These are phyloP conservation scores for Dasysyrphus albostriatus DNA, from an alignment of 2,888 invertebrate genomes.

Conservation along the genomic window DNA sequence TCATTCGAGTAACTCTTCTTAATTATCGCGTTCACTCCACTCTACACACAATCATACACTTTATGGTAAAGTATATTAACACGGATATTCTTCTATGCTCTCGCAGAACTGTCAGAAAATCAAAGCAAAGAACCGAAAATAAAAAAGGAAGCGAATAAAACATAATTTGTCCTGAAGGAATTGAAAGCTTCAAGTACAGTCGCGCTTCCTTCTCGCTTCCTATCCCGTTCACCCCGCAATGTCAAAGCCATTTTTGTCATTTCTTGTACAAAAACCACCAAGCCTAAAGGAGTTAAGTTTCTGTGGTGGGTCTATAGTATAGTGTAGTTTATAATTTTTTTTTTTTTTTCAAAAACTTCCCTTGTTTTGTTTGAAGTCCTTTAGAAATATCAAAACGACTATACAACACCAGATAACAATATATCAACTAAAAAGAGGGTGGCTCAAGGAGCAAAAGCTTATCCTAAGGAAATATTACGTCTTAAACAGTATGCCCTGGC, in stretches of 20 bases:
- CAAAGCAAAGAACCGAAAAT: constrained; percentile 11
- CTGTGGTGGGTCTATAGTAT: background rate
- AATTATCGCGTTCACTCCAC: constrained; percentile 35
- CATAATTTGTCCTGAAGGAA: constrained; percentile 63
- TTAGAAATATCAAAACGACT: constrained; percentile 47
- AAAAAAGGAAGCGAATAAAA: constrained; percentile 50
- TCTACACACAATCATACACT: background rate
- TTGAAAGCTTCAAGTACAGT: constrained; percentile 60
- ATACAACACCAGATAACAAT: constrained; percentile 44
- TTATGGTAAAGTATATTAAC: background rate
- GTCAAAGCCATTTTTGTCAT: constrained; percentile 9
- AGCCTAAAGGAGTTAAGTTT: constrained; percentile 29
- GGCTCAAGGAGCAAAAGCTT: constrained; percentile 6
- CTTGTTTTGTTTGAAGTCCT: constrained; percentile 37
- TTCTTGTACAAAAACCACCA: constrained; percentile 17
- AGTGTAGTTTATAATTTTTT: background rate
- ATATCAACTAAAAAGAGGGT: constrained; percentile 6
- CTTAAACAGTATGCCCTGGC: constrained; percentile 5
- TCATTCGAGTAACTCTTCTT: constrained; percentile 27
- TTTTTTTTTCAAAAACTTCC: constrained; percentile 2
- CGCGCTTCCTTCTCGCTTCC: background rate
- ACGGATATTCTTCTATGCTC: background rate
- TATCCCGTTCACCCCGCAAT: background rate
- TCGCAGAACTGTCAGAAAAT: constrained; percentile 10
- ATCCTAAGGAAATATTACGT: constrained; percentile 15